Base-by-base conservation (phyloP, 2,113 vertebrate species). In the Stomatorhinus ivindoensis region DNA sequence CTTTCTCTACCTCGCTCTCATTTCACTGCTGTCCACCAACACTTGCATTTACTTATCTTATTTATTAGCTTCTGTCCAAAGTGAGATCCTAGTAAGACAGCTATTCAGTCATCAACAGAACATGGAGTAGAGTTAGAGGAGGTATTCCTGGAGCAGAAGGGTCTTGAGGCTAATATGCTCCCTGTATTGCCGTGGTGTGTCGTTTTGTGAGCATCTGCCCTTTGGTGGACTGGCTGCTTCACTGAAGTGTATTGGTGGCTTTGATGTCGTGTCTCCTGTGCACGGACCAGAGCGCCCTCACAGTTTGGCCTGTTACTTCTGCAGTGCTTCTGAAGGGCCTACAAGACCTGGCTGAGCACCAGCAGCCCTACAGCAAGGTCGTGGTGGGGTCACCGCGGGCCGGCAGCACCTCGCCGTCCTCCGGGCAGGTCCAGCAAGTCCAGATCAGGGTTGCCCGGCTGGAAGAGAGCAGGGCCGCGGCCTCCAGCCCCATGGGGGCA, bases 281-380 rank as follows among this genome's bases (percentile, higher is more conserved):
- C 13, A 1, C 35, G 27, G 11, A 73, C 65, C 35, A 19, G 15
- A 80, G 73, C 73, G 1, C 82, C 1, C 21, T 47, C 39, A 46
- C 24, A n/a, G 42, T 84, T 6, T 47, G 82, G 44, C 39, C 44
- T 13, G 24, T 84, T 69, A 90, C 55, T 46, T 73, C 83, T 88
- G 80, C 93, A 99, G 98, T 99, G 90, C 95, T 99, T 91, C 96
- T 99, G 90, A 99, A 99, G 94, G 98, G 97, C 91, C 96, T 99
- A 92, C 97, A 97, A 93, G 98, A 99, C 91, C 95, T 99, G 91
- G 96, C 98, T 80, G 97, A 97, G 90, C 97, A 96, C 47, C 97
- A 96, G 88, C 94, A 96, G 91, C 93, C 94, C 0, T 95, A 96
- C 90, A 95, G 5, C 91, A 97, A 97, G 90, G 92, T 96, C 0